These are phyloP conservation scores for Pissodes strobi DNA, from an alignment of 1,140 invertebrate genomes.

Conservation along the genomic window DNA sequence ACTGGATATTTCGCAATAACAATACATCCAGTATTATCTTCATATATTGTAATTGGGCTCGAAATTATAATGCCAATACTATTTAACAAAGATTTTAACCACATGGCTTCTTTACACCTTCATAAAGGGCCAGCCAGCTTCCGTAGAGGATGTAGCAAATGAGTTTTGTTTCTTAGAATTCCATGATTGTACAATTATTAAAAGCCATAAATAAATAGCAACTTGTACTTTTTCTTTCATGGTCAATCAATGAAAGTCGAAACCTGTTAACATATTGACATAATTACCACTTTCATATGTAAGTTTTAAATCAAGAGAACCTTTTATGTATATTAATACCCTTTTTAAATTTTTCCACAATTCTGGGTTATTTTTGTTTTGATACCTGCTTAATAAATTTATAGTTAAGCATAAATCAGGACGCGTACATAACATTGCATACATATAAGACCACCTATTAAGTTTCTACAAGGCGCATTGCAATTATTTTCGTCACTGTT, in stretches of 20 bases:
- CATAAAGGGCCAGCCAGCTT: conserved; percentile 4
- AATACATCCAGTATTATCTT: too few relatives aligned
- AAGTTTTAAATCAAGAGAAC: background rate
- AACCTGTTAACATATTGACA: background rate
- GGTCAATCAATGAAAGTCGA: conserved; percentile 4
- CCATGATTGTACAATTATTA: background rate
- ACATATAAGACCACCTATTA: too few relatives aligned
- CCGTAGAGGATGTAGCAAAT: background rate
- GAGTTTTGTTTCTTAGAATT: background rate
- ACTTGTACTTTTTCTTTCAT: conserved; percentile 8
- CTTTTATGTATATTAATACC: conserved; percentile 6
- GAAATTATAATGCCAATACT: too few relatives aligned
- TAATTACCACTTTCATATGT: background rate
- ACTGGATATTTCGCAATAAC: too few relatives aligned
- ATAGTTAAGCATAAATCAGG: background rate
- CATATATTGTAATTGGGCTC: too few relatives aligned
- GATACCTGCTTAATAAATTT: background rate
- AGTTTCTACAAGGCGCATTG: conserved; percentile 45
- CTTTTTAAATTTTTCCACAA: background rate
- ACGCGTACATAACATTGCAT: too few relatives aligned
- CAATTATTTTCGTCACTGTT: conserved; percentile 14
- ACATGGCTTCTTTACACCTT: background rate
- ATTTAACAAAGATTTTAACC: too few relatives aligned
- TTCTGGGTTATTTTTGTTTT: background rate
- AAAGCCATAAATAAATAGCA: too few relatives aligned